Evolutionary conservation across 1,140 invertebrate species (phyloP), one percentile per base, ranked within the genome.

Genomic region (Psix sp.): DNA sequence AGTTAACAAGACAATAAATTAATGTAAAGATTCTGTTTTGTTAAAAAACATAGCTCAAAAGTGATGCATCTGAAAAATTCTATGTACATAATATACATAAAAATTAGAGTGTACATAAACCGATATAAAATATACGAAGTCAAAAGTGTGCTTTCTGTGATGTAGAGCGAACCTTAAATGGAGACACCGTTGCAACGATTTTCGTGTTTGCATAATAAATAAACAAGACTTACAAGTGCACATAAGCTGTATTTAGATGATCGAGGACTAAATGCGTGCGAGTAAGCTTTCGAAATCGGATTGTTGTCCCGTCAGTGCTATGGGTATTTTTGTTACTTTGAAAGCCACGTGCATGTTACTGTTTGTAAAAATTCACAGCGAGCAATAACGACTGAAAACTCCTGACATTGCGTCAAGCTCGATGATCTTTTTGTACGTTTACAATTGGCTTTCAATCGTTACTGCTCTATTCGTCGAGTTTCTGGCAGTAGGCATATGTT

Each of bases 61-160:
- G 16, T 39, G 9, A 17, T 17, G 1, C 14, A 17, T 24, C 43
- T 60, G 65, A 52, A 68, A 59, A 46, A 46, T 51, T 43, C 54
- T 68, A 26, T 60, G 48, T 70, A 60, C 24, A 63, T 67, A 62
- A 65, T 59, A 65, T 68, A 59, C 51, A 68, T 67, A 67, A 62
- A 45, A 11, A 16, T 36, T 39, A 36, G 40, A 49, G 31, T 68
- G 51, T 67, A 57, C 33, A 71, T 54, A 52, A 38, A 65, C 14
- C 29, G 42, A 62, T 38, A 60, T 68, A 42, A 66, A 36, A 42
- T 67, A 48, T 56, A 31, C 57, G 40, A 74, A 65, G 24, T 35
- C 26, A 51, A 67, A 67, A 42, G 45, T 57, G 59, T 68, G 71
- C 62, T 56, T 68, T 74, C 63, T 74, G 63, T 67, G 72, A 74